Evolutionary conservation across 2,113 vertebrate species (phyloP).

Genomic region (Orycteropus afer): DNA sequence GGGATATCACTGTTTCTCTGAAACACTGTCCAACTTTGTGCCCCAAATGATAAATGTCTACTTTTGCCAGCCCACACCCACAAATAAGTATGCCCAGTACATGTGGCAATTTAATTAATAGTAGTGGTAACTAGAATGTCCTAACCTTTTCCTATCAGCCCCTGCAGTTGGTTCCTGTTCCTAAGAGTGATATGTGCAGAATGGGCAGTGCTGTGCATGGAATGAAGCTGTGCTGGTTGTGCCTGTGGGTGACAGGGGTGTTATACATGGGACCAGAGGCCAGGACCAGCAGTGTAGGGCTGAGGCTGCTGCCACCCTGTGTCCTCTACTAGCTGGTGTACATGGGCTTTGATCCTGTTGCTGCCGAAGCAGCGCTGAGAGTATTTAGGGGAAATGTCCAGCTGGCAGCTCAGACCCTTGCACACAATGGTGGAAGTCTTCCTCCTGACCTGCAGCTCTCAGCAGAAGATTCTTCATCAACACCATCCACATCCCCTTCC

Average conservation of each 20-base stretch:
- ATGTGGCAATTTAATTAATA: rapidly evolving
- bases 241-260: rapidly evolving
- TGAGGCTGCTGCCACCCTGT: background rate
- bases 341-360: slow-evolving; percentile 89
- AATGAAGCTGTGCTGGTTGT: rapidly evolving
- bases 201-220: background rate
- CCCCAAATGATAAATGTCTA: too few species aligned
- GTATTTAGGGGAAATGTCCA: slow-evolving; percentile 90
- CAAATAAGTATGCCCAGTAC: rapidly evolving
- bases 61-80: background rate
- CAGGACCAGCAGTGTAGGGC: background rate
- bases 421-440: slow-evolving; percentile 89
- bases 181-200: background rate
- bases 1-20: background rate
- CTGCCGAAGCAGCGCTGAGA: slow-evolving; percentile 86
- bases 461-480: slow-evolving; percentile 63
- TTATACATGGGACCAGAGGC: background rate
- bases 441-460: slow-evolving; percentile 84
- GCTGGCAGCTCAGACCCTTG: slow-evolving; percentile 91
- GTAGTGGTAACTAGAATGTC: rapidly evolving
- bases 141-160: rapidly evolving
- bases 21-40: background rate
- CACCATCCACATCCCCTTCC: slow-evolving; percentile 84
- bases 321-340: slow-evolving; percentile 87
- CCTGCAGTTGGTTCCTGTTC: rapidly evolving